Conservation (phyloP, 23 tunicate species). For the Styela plicata region DNA sequence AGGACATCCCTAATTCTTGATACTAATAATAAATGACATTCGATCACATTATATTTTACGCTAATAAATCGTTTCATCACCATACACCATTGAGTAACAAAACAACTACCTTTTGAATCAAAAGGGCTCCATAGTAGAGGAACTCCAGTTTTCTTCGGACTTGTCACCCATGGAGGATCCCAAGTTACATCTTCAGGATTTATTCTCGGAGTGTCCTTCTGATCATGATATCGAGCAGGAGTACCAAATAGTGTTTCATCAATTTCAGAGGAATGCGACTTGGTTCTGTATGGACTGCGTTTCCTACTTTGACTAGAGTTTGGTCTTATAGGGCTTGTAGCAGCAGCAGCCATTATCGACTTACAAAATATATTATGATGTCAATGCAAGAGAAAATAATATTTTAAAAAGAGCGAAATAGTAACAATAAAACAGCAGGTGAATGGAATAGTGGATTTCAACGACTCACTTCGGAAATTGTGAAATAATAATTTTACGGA, state of each 20-base stretch:
- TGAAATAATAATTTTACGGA: no score
- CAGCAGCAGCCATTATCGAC: not conserved
- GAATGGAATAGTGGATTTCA: no score
- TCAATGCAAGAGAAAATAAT: no score
- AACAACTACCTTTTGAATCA: constrained; percentile 32
- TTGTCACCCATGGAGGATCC: constrained; percentile 97
- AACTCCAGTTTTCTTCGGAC: constrained; percentile 67
- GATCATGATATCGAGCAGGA: constrained; percentile 64
- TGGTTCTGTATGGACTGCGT: constrained; percentile 53
- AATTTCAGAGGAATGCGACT: constrained; percentile 56
- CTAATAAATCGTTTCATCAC: no score
- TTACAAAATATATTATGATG: no score
- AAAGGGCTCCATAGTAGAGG: constrained; percentile 92
- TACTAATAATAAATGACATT: no score
- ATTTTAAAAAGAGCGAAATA: no score
- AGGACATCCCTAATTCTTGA: no score
- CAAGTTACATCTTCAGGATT: constrained; percentile 56
- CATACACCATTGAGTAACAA: no score
- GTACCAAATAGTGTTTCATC: constrained; percentile 93
- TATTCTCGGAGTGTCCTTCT: constrained; percentile 57
- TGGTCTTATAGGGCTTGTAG: not conserved
- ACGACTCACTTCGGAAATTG: no score
- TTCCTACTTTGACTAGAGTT: not conserved
- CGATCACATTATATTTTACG: no score
- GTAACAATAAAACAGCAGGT: no score